Conservation (phyloP, 2,888 invertebrate genomes). For the Tetragnatha montana region DNA sequence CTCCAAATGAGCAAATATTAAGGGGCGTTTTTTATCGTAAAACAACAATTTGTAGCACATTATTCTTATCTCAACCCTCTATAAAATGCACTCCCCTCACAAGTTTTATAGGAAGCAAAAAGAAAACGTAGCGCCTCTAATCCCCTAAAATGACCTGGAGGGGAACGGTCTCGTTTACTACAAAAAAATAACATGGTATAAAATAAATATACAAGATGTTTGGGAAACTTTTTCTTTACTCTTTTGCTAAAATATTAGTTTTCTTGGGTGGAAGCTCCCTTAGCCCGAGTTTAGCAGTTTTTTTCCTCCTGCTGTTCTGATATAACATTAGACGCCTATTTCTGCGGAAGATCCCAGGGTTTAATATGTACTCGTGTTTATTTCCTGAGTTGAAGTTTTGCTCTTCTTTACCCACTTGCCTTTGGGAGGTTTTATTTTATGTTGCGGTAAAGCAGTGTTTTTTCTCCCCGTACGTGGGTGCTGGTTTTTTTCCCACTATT, state of each 20-base stretch:
- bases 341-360: not conserved
- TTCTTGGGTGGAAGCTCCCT: not conserved
- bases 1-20: not conserved
- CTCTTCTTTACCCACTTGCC: not conserved
- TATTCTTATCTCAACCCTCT: not conserved
- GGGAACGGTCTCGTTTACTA: not conserved
- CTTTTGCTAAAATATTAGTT: slow-evolving; percentile 23
- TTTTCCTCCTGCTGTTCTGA: not conserved
- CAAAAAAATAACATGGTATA: not conserved
- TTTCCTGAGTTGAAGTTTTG: not conserved
- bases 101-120: slow-evolving; percentile 4
- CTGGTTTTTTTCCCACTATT: not conserved
- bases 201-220: not conserved
- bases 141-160: slow-evolving; percentile 10
- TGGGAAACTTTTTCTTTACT: not conserved
- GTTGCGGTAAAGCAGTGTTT: not conserved
- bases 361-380: slow-evolving; percentile 20
- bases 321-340: slow-evolving; percentile 13
- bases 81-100: not conserved
- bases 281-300: not conserved
- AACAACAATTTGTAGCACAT: slow-evolving; percentile 5
- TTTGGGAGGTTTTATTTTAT: not conserved
- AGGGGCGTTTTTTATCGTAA: not conserved
- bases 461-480: not conserved
- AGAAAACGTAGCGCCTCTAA: slow-evolving; percentile 6